phyloP scores from a whole-genome alignment of 2,113 vertebrate species.

The Pterocles gutturalis region DNA sequence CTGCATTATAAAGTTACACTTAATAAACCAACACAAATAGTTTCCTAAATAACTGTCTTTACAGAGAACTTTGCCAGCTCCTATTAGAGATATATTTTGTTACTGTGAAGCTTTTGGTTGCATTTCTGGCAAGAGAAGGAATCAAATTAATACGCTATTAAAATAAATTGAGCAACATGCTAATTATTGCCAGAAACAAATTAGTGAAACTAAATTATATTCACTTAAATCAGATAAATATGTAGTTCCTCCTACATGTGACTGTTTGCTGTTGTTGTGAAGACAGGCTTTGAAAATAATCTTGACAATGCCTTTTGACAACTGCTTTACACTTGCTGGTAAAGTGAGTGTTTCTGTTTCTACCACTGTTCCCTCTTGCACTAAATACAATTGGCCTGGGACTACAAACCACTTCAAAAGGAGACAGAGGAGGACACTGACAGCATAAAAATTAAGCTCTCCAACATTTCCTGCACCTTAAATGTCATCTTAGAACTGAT shows the following conservation, averaged over 20 bases:
- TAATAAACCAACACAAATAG: neutral
- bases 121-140: neutral
- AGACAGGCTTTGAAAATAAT: neutral
- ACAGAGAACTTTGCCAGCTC: neutral
- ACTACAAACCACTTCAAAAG: neutral
- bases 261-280: neutral
- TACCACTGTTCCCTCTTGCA: neutral
- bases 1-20: neutral
- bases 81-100: neutral
- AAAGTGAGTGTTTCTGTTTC: neutral
- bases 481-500: neutral
- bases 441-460: neutral
- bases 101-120: neutral
- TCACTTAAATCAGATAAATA: constrained; percentile 47
- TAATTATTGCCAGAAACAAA: constrained; percentile 52
- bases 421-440: neutral
- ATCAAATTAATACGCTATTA: constrained; percentile 29
- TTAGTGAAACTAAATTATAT: neutral
- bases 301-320: neutral
- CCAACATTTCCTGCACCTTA: neutral
- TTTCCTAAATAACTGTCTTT: neutral
- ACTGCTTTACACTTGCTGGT: neutral
- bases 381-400: neutral
- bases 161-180: constrained; percentile 37
- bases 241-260: neutral